Evolutionary conservation across 2,888 invertebrate species (phyloP), one percentile per base, ranked within the genome.

Genomic region (Acrocera orbiculus): DNA sequence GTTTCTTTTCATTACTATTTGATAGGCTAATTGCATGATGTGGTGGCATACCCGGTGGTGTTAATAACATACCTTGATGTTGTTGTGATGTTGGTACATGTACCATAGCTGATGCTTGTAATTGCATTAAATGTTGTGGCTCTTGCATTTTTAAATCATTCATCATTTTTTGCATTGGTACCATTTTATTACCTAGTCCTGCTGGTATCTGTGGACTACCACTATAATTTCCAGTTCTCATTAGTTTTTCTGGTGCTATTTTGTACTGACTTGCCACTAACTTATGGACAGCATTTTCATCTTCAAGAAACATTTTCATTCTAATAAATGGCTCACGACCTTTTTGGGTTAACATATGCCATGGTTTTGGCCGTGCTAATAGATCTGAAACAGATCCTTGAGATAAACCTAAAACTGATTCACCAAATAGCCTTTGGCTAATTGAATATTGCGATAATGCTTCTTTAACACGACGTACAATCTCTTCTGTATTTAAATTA

Each of bases 341-440:
- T 58, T 93, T 93, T 53, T 87, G 89, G 10, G 98, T 98, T 31
- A 98, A 68, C 92, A 95, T 93, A 55, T 92, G 89, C 98, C 96
- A 98, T 1, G 95, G 92, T 57, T 98, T 98, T 22, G 98, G 98
- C 32, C 98, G 65, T 16, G 96, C 96, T 42, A 98, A 65, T 26
- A 98, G 68, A 60, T 98, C 98, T 29, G 93, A 95, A 2, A 98
- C 98, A 4, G 92, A 92, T 23, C 98, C 98, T 58, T 93, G 93
- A 2, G 90, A 90, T 33, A 93, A 62, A 2, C 93, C 93, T 38
- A 98, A 67, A n/a, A 98, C 95, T 2, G 86, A 89, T 59, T 98
- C 98, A 7, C 98, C 98, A 54, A 98, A 98, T 30, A 98, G 67
- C 45, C 98, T 73, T 63, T 99, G 98, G 49, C 95, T 95, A 53